Base-by-base conservation (phyloP, 1,140 invertebrate species). In the Papilio polytes region DNA sequence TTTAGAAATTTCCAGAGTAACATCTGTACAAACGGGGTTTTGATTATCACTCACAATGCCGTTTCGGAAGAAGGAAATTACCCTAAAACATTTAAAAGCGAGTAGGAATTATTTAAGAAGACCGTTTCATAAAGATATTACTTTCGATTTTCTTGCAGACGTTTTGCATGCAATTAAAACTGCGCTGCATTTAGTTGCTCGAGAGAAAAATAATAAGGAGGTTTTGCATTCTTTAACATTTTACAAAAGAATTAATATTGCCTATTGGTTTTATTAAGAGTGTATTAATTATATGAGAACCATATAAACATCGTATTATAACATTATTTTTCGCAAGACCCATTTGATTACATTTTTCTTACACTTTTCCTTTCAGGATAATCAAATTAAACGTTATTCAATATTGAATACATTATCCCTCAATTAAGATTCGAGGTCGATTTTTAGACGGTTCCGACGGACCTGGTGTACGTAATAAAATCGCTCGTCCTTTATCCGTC, bases 401-500 rank as follows among this genome's bases (percentile, higher is more conserved):
- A 86, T 91, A 87, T 91, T 92, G 87, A 93, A 93, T 93, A 90
- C 86, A 92, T 94, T 92, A 92, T 90, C 88, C 88, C 86, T 85
- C 85, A 90, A 92, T 94, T 93, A 93, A 90, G 86, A 94, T 94
- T 91, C 85, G 83, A 83, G 88, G 89, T 88, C 86, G 89, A 87
- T 90, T 91, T 92, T 93, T 91, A 91, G 86, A 85, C 86, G 86
- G 90, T 88, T 89, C 87, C 85, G 88, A 85, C 88, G 85, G 85
- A 88, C 85, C 88, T 85, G 91, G 90, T 92, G 90, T 86, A 85
- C 87, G 91, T 89, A 92, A 92, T 92, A 93, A 94, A 94, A 91
- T 82, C 86, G 88, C 88, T 89, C 90, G 91, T 93, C 92, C 92
- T 91, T 92, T 93, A 93, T 93, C 92, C 91, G 92, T 94, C 93